These are phyloP conservation scores for Manacus vitellinus DNA, from an alignment of 2,113 vertebrate genomes.

Conservation along the genomic window DNA sequence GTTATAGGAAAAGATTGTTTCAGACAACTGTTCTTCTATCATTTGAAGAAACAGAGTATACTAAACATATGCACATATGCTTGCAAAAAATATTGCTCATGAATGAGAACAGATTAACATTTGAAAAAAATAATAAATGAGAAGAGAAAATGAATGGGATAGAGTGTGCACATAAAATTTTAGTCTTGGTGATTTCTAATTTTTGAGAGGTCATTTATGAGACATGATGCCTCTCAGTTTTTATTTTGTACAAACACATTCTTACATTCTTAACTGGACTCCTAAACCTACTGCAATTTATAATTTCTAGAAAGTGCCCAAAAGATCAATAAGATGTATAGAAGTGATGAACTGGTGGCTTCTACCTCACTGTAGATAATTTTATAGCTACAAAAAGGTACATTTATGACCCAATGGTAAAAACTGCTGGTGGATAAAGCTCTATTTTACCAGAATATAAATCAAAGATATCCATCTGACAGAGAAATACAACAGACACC, in stretches of 20 bases:
- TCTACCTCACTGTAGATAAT: background rate
- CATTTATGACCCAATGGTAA: background rate
- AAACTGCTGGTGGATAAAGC: background rate
- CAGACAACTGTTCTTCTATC: background rate
- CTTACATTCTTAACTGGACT: background rate
- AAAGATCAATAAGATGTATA: background rate
- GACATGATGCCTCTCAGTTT: background rate
- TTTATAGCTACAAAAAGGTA: constrained; percentile 36
- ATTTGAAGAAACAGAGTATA: background rate
- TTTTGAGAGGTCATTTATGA: background rate
- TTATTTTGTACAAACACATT: background rate
- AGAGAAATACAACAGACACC: background rate
- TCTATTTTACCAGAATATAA: constrained; percentile 31
- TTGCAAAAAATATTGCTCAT: background rate
- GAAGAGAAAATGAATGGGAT: background rate
- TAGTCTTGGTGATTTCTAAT: background rate
- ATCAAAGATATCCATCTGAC: background rate
- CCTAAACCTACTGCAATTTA: background rate
- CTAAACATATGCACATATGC: background rate
- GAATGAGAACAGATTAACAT: background rate
- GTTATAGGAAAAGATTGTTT: background rate
- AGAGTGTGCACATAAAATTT: background rate
- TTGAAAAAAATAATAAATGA: background rate
- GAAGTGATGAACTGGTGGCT: background rate
- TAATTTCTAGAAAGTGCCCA: background rate